Evolutionary conservation across 2,888 invertebrate species (phyloP).

Genomic region (Eumacrocentrus americanus): DNA sequence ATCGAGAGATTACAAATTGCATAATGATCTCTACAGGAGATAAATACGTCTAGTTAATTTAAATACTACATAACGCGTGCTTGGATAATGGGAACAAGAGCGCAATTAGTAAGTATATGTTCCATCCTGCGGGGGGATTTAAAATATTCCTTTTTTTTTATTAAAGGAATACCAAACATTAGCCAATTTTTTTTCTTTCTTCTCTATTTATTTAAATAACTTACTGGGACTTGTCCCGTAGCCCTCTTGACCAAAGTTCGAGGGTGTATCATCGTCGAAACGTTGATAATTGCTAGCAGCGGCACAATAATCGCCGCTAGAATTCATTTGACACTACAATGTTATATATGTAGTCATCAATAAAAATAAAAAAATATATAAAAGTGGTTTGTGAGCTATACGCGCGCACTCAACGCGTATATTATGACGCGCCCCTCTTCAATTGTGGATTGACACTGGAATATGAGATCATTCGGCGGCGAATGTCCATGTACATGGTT

Average conservation of each 20-base stretch:
- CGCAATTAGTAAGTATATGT: neutral
- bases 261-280: constrained; percentile 47
- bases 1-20: constrained; percentile 9
- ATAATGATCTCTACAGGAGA: too few relatives aligned
- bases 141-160: constrained; percentile 7
- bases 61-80: too few relatives aligned
- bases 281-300: constrained; percentile 48
- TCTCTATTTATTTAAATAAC: constrained; percentile 35
- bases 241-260: constrained; percentile 43
- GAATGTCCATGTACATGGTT: too few relatives aligned
- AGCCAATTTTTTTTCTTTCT: constrained; percentile 10
- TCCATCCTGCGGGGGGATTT: neutral
- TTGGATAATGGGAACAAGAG: too few relatives aligned
- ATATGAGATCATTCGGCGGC: too few relatives aligned
- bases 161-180: neutral
- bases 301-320: constrained; percentile 28
- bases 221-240: constrained; percentile 51
- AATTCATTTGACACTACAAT: constrained; percentile 37
- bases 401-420: too few relatives aligned
- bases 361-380: too few relatives aligned
- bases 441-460: too few relatives aligned
- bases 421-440: too few relatives aligned
- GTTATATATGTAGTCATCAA: too few relatives aligned
- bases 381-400: too few relatives aligned
- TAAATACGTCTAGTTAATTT: too few relatives aligned